Evolutionary conservation across 1,140 invertebrate genomes (phyloP).

Genomic region (Gyrodactylus salaris): DNA sequence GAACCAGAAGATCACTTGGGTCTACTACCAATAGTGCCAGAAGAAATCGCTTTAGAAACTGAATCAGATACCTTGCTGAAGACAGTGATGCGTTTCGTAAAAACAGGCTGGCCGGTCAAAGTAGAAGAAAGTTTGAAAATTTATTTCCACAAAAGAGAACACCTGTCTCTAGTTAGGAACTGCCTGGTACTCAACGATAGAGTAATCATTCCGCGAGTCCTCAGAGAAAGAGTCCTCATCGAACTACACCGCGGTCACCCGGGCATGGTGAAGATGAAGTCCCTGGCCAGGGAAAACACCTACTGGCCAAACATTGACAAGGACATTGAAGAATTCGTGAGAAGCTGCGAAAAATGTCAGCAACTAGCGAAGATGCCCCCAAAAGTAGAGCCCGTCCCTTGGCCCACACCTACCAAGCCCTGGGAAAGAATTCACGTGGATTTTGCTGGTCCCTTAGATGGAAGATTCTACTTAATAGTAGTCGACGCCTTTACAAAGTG

Average conservation of each 20-base stretch:
- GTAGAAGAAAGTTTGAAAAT: background rate
- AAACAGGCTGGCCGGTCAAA: background rate
- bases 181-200: constrained; percentile 13
- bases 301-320: constrained; percentile 22
- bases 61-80: background rate
- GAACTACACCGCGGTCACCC: constrained; percentile 22
- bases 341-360: constrained; percentile 17
- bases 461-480: constrained; percentile 17
- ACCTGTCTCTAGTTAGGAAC: background rate
- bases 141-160: background rate
- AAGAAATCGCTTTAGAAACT: background rate
- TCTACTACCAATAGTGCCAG: background rate
- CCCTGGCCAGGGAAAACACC: constrained; percentile 18
- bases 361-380: constrained; percentile 10
- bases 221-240: constrained; percentile 14
- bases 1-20: background rate
- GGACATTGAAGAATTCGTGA: constrained; percentile 16
- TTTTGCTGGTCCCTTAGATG: constrained; percentile 17
- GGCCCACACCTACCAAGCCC: constrained; percentile 12
- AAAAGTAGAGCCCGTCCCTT: constrained; percentile 11
- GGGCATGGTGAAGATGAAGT: constrained; percentile 24
- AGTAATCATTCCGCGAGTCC: constrained; percentile 17
- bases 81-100: constrained; percentile 12
- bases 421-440: constrained; percentile 22
- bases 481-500: constrained; percentile 21